These are phyloP conservation scores for Calypte anna DNA, from an alignment of 2,113 vertebrate species.

Conservation along the genomic window DNA sequence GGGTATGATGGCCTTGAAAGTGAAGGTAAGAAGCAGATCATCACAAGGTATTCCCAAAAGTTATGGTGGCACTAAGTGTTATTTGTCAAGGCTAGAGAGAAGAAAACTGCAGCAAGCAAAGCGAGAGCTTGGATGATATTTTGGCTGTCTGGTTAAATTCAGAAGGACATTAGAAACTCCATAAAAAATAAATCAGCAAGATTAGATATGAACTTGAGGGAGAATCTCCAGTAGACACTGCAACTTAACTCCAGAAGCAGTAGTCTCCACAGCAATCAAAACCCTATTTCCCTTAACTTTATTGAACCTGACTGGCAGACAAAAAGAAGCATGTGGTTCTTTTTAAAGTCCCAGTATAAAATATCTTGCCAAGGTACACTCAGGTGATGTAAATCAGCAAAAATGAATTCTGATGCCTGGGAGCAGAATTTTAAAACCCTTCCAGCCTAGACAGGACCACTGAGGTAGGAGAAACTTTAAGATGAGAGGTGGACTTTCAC, in stretches of 20 bases:
- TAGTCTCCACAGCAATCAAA: background rate
- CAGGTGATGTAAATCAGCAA: background rate
- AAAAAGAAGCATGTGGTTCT: conserved; percentile 5
- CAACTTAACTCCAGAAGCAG: background rate
- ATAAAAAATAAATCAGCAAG: background rate
- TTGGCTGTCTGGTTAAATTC: background rate
- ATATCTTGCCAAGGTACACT: background rate
- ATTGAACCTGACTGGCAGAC: background rate
- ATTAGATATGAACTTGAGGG: background rate
- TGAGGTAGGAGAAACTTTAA: background rate
- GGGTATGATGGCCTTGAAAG: background rate
- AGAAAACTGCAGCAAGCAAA: background rate
- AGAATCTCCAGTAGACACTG: background rate
- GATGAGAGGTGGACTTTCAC: background rate
- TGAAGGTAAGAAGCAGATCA: background rate
- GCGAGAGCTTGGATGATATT: background rate
- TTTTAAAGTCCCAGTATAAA: background rate
- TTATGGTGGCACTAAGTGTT: background rate
- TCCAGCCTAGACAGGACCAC: background rate
- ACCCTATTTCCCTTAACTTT: background rate
- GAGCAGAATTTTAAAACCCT: background rate
- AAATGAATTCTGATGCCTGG: background rate
- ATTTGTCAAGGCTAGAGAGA: background rate
- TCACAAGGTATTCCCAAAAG: background rate
- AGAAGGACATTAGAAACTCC: background rate